These are phyloP conservation scores for Nasonia oneida DNA, from an alignment of 2,888 invertebrate genomes.

Conservation along the genomic window DNA sequence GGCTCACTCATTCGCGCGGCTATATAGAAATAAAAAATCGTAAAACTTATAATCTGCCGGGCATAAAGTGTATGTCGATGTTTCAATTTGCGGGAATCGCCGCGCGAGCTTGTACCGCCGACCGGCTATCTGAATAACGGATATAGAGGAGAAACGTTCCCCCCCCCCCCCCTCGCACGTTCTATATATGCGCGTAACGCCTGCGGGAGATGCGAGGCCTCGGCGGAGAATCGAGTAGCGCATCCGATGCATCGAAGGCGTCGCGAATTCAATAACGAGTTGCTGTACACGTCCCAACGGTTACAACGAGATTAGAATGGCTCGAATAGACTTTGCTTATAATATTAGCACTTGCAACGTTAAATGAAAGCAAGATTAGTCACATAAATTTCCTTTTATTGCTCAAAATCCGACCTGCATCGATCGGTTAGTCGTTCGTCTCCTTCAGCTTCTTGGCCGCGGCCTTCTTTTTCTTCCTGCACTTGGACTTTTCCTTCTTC, in stretches of 20 bases:
- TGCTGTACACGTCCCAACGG: too few relatives aligned
- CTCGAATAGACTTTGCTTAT: too few relatives aligned
- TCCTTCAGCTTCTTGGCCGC: background rate
- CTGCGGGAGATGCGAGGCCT: background rate
- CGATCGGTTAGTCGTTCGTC: background rate
- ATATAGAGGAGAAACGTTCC: background rate
- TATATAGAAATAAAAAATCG: constrained; percentile 1
- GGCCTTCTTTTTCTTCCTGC: constrained; percentile 26
- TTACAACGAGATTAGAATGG: too few relatives aligned
- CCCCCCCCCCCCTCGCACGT: too few relatives aligned
- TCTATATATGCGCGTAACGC: too few relatives aligned
- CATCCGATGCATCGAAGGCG: too few relatives aligned
- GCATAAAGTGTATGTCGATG: background rate
- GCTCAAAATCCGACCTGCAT: constrained; percentile 19
- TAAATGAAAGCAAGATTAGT: background rate
- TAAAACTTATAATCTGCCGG: background rate
- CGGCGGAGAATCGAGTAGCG: too few relatives aligned
- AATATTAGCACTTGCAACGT: too few relatives aligned
- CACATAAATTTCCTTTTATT: constrained; percentile 24
- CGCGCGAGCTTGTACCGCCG: background rate
- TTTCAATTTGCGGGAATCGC: constrained; percentile 1
- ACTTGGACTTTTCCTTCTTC: constrained; percentile 29
- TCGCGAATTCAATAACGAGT: too few relatives aligned
- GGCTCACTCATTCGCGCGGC: background rate
- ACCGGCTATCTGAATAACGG: background rate